Evolutionary conservation across 2,888 invertebrate genomes (phyloP).

Genomic region (Polymixis flavicincta): DNA sequence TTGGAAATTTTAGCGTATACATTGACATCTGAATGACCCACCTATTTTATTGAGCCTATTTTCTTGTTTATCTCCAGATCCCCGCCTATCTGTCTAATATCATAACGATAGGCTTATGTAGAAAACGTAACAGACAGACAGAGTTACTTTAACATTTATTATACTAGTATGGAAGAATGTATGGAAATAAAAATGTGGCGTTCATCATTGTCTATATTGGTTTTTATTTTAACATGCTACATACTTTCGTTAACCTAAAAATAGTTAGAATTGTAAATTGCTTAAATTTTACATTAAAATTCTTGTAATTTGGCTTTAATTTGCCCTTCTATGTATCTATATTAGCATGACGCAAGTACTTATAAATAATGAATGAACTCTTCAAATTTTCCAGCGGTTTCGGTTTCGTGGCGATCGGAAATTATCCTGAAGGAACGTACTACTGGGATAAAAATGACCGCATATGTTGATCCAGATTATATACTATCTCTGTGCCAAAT

Average conservation of each 20-base stretch:
- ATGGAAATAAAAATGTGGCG: not conserved
- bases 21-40: too few species aligned
- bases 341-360: not conserved
- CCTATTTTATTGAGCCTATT: too few species aligned
- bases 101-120: not conserved
- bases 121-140: not conserved
- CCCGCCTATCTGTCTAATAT: too few species aligned
- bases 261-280: not conserved
- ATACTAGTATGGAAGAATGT: not conserved
- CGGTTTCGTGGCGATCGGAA: too few species aligned
- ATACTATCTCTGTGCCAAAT: too few species aligned
- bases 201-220: too few species aligned
- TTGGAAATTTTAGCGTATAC: too few species aligned
- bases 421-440: too few species aligned
- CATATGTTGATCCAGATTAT: too few species aligned
- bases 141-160: not conserved
- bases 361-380: not conserved
- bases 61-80: too few species aligned
- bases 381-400: not conserved
- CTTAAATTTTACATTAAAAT: not conserved
- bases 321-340: not conserved
- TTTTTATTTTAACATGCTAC: not conserved
- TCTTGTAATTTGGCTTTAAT: not conserved
- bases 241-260: not conserved
- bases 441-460: too few species aligned